Evolutionary conservation across 1,140 invertebrate genomes (phyloP), one percentile per base, ranked within the genome.

Genomic region (Batillaria attramentaria): DNA sequence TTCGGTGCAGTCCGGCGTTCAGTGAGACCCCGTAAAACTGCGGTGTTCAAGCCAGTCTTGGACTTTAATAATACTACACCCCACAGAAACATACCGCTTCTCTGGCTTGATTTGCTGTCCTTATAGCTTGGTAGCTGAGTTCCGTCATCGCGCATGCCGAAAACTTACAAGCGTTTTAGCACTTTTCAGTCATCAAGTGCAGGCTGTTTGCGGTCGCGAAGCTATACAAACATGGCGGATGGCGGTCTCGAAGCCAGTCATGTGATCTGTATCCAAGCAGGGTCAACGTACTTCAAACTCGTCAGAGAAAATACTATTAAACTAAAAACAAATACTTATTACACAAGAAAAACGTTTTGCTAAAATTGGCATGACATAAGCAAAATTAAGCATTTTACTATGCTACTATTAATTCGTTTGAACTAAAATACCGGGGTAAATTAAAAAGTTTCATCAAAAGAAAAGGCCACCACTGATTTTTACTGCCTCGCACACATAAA

Each of bases 61-160:
- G 33, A 31, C 28, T 8, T 0, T 6, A 20, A 6, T 54, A 1
- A 74, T 33, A 46, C n/a, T 42, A 72, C 18, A 46, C 35, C 18
- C 41, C n/a, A 39, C 8, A 37, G 18, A 54, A 37, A 84, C 78
- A 83, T 83, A 90, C 89, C 57, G 89, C 89, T 85, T 90, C 89
- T 81, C 89, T 84, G 42, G 89, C 89, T 79, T 89, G 86, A 78
- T 90, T 89, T 37, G 89, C 89, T 35, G 87, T 86, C 75, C 87
- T 78, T 68, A 90, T 88, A 4, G 84, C 75, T 78, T 90, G 88
- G 68, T 89, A 90, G 78, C 88, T 90, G 41, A 90, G 72, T 79
- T 89, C 89, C 43, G 86, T 83, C 89, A 89, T 82, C 62, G 69
- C 39, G 74, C 73, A 82, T 82, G 83, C 80, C 77, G 66, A 62